Base-by-base conservation (phyloP, 2,888 invertebrate species). In the Chloromyia formosa region DNA sequence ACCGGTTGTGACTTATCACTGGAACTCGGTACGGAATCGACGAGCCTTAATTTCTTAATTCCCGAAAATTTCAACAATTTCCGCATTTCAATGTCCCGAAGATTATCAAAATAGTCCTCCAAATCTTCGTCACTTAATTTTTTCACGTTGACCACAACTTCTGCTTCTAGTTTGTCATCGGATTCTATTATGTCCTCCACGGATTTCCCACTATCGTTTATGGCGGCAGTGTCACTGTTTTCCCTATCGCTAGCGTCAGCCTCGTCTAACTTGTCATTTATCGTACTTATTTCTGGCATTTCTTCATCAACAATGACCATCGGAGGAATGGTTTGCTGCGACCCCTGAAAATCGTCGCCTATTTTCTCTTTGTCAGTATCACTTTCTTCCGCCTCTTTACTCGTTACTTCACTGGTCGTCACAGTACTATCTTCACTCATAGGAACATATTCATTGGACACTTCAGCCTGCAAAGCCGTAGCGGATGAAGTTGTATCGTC, bases 71-170 rank as follows among this genome's bases (percentile, higher is more conserved):
- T 83, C 0, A 82, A 79, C n/a, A 83, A 78, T 16, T 83, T 79
- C 54, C 83, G 81, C 16, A 84, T 83, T 80, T 84, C 83, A 62
- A 81, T 83, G 58, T 83, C 84, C 2, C 80, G 74, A 7, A 74
- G 78, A 56, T 80, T 79, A 68, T 81, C 81, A n/a, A 79, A 73
- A 66, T 74, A 75, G 18, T 73, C 68, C 54, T 76, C 80, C 72
- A 76, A 53, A 60, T 74, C 18, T 66, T 77, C 75, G 22, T 79
- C 77, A 12, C 54, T 66, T 9, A 74, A 22, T 58, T 74, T 74
- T 9, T 66, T 64, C 0, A 74, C 45, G 1, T 58, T 35, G n/a
- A 74, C 74, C 5, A 74, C 18, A 12, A 58, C 66, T 23, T 74
- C 58, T 5, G 27, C 16, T 23, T 45, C 18, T 3, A 74, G 27